Evolutionary conservation across 2,113 vertebrate species (phyloP).

Genomic region (Macheiramphus alcinus): DNA sequence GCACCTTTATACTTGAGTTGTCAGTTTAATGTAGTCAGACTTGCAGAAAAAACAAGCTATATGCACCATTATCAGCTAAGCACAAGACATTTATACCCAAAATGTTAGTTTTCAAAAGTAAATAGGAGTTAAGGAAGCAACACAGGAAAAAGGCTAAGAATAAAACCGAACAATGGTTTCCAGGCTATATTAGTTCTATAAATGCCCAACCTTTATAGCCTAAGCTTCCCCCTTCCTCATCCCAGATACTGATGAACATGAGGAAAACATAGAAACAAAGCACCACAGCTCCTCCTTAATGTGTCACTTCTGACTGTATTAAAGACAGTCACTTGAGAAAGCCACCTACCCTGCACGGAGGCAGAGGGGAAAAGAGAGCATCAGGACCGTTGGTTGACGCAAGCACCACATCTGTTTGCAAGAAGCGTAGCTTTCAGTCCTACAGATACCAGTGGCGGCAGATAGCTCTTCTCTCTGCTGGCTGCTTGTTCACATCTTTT

Average conservation of each 20-base stretch:
- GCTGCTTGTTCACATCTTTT: neutral
- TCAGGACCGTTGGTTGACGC: neutral
- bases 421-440: neutral
- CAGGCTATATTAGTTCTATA: neutral
- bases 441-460: fast-evolving
- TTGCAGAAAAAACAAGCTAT: neutral
- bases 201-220: neutral
- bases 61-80: neutral
- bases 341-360: neutral
- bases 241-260: neutral
- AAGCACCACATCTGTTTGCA: neutral
- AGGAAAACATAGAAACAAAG: neutral
- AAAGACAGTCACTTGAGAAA: neutral
- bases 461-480: neutral
- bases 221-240: neutral
- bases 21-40: neutral
- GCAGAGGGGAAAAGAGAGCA: neutral
- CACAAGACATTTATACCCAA: neutral
- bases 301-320: neutral
- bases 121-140: neutral
- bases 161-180: neutral
- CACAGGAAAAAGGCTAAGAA: neutral
- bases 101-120: neutral
- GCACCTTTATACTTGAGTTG: neutral
- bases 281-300: neutral